These are phyloP conservation scores for Alectura lathami DNA, from an alignment of 2,113 vertebrate genomes.

Conservation along the genomic window DNA sequence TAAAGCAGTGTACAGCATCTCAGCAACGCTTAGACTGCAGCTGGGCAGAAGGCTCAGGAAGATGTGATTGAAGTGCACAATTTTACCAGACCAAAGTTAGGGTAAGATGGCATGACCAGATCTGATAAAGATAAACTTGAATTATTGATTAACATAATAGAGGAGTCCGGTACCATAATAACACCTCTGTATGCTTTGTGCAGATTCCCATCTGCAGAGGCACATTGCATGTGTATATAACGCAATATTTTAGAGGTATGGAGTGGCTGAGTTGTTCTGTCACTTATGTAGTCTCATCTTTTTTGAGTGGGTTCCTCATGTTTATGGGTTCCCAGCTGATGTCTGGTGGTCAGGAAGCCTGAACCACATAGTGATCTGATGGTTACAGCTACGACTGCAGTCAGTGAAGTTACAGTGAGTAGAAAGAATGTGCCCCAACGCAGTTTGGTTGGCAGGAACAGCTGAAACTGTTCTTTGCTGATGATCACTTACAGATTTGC, in stretches of 20 bases:
- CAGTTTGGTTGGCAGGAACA: not conserved
- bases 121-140: not conserved
- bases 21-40: not conserved
- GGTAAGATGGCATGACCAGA: not conserved
- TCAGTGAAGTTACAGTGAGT: not conserved
- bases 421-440: not conserved
- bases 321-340: not conserved
- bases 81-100: not conserved
- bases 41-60: not conserved
- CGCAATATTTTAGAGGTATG: not conserved
- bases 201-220: not conserved
- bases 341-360: not conserved
- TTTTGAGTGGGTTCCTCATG: not conserved
- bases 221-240: not conserved
- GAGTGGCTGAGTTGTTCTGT: not conserved
- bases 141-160: not conserved
- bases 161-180: not conserved
- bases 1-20: not conserved
- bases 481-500: not conserved
- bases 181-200: not conserved
- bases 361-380: rapidly evolving
- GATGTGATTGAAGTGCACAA: not conserved
- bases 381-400: not conserved
- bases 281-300: not conserved
- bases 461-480: not conserved